Conservation (phyloP, 1,140 invertebrate genomes). For the Zaprionus davidi region DNA sequence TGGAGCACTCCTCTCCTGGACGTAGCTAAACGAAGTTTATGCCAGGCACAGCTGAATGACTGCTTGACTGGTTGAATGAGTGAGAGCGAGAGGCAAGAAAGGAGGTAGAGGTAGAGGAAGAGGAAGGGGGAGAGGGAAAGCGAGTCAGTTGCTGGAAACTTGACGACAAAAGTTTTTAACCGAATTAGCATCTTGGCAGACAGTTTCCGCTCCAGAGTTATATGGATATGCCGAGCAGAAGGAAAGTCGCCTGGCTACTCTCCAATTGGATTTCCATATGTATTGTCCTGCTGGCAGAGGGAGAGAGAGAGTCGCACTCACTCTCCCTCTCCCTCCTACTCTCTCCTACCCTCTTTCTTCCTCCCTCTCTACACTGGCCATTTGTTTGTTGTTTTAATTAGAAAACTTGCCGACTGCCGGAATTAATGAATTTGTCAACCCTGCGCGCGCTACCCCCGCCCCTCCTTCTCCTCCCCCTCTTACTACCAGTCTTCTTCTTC, state of each 20-base stretch:
- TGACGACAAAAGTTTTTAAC: constrained; percentile 80
- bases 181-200: constrained; percentile 80
- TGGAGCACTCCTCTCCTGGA: neutral
- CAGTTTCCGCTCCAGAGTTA: constrained; percentile 54
- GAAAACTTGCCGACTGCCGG: constrained; percentile 73
- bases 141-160: constrained; percentile 60
- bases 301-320: neutral
- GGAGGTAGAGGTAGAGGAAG: neutral
- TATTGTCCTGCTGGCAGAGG: constrained; percentile 52
- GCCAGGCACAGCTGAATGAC: constrained; percentile 31
- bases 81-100: constrained; percentile 23
- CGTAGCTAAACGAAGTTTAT: constrained; percentile 64
- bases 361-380: constrained; percentile 44
- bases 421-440: constrained; percentile 74
- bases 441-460: constrained; percentile 9
- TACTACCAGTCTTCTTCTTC: neutral
- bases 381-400: constrained; percentile 82
- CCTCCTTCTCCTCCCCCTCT: neutral
- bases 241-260: constrained; percentile 8
- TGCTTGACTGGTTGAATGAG: constrained; percentile 14
- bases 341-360: neutral
- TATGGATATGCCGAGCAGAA: constrained; percentile 10
- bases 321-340: neutral
- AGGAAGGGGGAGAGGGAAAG: neutral
- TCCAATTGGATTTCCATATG: constrained; percentile 69